Base-by-base conservation (phyloP, 2,888 invertebrate species). In the Fragum sueziense region DNA sequence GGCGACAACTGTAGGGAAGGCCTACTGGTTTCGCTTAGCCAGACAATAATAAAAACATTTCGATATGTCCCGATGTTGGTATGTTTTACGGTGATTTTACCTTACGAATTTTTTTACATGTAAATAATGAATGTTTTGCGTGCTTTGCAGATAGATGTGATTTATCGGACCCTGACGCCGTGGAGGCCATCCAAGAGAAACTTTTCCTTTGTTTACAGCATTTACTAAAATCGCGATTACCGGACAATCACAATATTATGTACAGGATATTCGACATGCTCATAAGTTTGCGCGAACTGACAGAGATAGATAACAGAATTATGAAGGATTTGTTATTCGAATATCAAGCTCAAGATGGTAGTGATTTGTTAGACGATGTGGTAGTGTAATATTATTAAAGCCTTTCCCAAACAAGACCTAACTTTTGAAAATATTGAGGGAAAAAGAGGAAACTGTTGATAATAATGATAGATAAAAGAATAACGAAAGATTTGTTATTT, bases 251-350 rank as follows among this genome's bases (percentile, higher is more conserved):
- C 14, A 59, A 59, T 3, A 11, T 59, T 59, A 17, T 59, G 17
- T 59, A 59, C 59, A 70, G 70, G 14, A 33, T 76, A 2, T 41
- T 41, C 2, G 76, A 76, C 47, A 22, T 65, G 2, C 52, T 76
- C 3, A 61, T 34, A 3, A 70, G 37, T 27, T 25, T 67, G 22
- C 67, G 67, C 22, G 67, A 67, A n/a, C 25, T 67, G 27, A 67
- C 67, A 4, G 59, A 59, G 29, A 59, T 29, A 6, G 59, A 59
- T 27, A 59, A 59, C 2, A 59, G 17, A 4, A 31, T 59, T 14
- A 31, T 29, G 3, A 59, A 59, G 29, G 59, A 59, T 59, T 29
- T 59, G 20, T 27, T 59, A 17, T 59, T 59, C 29, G 31, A 31
- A 14, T 54, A 54, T 22, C 25, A 59, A 27, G 29, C 31, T 29